Evolutionary conservation across 2,888 invertebrate species (phyloP).

Genomic region (Ferrisia virgata): DNA sequence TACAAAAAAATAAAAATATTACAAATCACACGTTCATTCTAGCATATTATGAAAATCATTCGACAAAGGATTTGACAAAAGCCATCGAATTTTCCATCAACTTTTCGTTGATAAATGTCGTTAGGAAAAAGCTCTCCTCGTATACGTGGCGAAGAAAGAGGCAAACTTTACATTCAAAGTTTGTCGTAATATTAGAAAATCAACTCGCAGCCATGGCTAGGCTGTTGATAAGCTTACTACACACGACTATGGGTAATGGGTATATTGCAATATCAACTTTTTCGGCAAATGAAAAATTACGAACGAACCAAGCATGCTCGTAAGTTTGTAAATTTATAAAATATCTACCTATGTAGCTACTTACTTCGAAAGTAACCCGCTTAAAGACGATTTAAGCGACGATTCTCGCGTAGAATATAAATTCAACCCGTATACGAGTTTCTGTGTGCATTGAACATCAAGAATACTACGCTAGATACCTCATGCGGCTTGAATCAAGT

Average conservation of each 20-base stretch:
- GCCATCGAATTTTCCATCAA: background rate
- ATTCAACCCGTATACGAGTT: background rate
- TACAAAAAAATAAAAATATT: too few species aligned
- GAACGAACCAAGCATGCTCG: background rate
- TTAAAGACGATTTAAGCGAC: background rate
- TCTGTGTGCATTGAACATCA: too few species aligned
- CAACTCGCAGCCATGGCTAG: background rate
- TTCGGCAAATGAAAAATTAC: constrained; percentile 20
- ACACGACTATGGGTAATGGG: too few species aligned
- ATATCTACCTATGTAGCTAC: too few species aligned
- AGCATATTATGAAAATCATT: background rate
- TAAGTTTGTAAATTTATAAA: constrained; percentile 27
- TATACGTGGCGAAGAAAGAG: background rate
- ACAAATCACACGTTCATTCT: too few species aligned
- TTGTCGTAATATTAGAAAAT: background rate
- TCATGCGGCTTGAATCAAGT: background rate
- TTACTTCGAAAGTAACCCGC: background rate
- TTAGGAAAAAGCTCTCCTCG: background rate
- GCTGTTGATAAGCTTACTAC: background rate
- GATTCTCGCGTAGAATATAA: background rate
- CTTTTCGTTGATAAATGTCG: background rate
- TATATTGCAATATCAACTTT: constrained; percentile 15
- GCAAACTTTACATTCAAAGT: background rate
- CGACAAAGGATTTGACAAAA: background rate
- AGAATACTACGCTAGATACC: background rate